These are phyloP conservation scores for Eristalinus aeneus DNA, from an alignment of 2,888 invertebrate genomes.

Conservation along the genomic window DNA sequence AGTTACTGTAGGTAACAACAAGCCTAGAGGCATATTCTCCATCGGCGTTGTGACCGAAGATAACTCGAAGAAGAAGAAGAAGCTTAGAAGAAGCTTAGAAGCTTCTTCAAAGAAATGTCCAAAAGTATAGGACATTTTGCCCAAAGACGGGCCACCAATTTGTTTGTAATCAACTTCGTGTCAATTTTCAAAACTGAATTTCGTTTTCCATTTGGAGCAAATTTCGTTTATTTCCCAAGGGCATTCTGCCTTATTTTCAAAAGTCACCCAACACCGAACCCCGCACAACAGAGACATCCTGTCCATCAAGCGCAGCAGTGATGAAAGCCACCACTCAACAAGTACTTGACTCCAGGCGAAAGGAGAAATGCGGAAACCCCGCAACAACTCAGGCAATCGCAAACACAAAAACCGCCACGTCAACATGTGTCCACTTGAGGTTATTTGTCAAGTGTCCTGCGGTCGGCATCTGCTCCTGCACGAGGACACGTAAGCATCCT, in stretches of 20 bases:
- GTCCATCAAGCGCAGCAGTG: not conserved
- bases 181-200: not conserved
- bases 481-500: slow-evolving; percentile 25
- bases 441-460: slow-evolving; percentile 67
- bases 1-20: too few species aligned
- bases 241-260: not conserved
- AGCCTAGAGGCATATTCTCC: too few species aligned
- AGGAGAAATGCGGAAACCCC: not conserved
- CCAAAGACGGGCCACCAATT: too few species aligned
- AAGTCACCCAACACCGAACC: not conserved
- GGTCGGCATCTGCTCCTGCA: slow-evolving; percentile 33
- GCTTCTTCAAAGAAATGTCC: too few species aligned
- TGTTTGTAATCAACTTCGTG: too few species aligned
- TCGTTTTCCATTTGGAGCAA: not conserved
- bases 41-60: too few species aligned
- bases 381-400: not conserved
- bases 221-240: not conserved
- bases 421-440: slow-evolving; percentile 43
- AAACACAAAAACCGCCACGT: slow-evolving; percentile 12
- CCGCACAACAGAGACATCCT: not conserved
- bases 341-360: not conserved
- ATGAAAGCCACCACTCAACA: slow-evolving; percentile 29
- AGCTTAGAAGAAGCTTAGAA: too few species aligned
- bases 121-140: too few species aligned
- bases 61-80: too few species aligned